Conservation (phyloP, 2,888 invertebrate genomes). For the Glaucopsyche alexis region DNA sequence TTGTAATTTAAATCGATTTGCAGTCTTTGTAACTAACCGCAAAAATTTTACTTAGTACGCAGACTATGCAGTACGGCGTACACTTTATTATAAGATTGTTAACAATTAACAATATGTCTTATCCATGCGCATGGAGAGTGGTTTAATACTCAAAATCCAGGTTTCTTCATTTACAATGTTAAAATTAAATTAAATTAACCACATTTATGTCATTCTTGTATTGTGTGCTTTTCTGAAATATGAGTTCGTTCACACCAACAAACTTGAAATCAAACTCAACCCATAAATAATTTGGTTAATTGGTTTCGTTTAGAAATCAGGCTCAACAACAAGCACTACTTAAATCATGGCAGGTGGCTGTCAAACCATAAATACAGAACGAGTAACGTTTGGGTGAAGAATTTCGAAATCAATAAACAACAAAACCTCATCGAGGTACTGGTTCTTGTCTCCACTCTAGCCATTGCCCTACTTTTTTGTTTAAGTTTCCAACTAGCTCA, state of each 20-base stretch:
- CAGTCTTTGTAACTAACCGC: neutral
- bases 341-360: constrained; percentile 17
- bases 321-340: neutral
- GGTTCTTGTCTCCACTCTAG: constrained; percentile 7
- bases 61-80: too few species aligned
- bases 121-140: too few species aligned
- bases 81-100: too few species aligned
- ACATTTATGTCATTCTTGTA: neutral
- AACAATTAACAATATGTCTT: too few species aligned
- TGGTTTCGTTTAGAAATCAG: neutral
- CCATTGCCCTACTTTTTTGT: constrained; percentile 11
- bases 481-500: neutral
- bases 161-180: too few species aligned
- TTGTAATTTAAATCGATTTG: constrained; percentile 1
- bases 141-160: too few species aligned
- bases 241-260: neutral
- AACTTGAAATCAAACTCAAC: constrained; percentile 2
- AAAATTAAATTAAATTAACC: neutral
- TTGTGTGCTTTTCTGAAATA: neutral
- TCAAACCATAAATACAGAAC: constrained; percentile 15
- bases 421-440: constrained; percentile 1
- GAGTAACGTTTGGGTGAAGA: constrained; percentile 8
- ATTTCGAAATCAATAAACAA: constrained; percentile 19
- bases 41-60: too few species aligned
- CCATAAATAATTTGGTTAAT: neutral